Evolutionary conservation across 1,140 invertebrate genomes (phyloP).

Genomic region (Drosophila saltans): DNA sequence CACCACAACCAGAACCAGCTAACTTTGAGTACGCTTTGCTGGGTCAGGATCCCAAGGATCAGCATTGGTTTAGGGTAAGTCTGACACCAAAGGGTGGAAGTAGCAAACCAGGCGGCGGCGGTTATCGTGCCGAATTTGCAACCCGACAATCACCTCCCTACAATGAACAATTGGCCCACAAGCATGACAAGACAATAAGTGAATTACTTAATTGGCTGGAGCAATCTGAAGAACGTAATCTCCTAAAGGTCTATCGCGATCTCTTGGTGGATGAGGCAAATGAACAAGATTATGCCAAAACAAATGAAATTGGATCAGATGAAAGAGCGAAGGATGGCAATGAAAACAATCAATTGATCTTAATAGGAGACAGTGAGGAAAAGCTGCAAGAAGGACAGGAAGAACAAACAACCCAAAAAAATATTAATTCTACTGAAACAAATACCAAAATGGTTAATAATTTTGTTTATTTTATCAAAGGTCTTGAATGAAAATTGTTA

Average conservation of each 20-base stretch:
- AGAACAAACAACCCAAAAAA: constrained; percentile 1
- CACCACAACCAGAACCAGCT: constrained; percentile 4
- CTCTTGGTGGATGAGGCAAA: constrained; percentile 33
- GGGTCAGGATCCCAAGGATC: constrained; percentile 63
- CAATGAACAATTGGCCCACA: constrained; percentile 51
- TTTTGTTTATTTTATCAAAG: constrained; percentile 66
- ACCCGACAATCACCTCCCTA: constrained; percentile 56
- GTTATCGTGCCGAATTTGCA: constrained; percentile 54
- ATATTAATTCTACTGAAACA: neutral
- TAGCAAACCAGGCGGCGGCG: constrained; percentile 21
- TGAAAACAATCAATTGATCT: constrained; percentile 16
- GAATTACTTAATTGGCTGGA: constrained; percentile 59
- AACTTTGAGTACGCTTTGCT: constrained; percentile 61
- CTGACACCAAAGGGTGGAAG: constrained; percentile 40
- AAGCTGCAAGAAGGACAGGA: neutral
- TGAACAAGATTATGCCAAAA: constrained; percentile 23
- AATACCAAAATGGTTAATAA: constrained; percentile 28
- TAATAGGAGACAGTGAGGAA: constrained; percentile 24
- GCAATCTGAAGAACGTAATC: constrained; percentile 54
- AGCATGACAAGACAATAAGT: constrained; percentile 62
- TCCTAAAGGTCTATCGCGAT: constrained; percentile 53
- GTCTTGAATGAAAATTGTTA: constrained; percentile 35
- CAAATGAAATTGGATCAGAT: constrained; percentile 28
- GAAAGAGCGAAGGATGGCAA: neutral
- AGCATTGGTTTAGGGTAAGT: constrained; percentile 66